phyloP scores from a whole-genome alignment of 2,888 invertebrate species.

The Loripinus fragilis region DNA sequence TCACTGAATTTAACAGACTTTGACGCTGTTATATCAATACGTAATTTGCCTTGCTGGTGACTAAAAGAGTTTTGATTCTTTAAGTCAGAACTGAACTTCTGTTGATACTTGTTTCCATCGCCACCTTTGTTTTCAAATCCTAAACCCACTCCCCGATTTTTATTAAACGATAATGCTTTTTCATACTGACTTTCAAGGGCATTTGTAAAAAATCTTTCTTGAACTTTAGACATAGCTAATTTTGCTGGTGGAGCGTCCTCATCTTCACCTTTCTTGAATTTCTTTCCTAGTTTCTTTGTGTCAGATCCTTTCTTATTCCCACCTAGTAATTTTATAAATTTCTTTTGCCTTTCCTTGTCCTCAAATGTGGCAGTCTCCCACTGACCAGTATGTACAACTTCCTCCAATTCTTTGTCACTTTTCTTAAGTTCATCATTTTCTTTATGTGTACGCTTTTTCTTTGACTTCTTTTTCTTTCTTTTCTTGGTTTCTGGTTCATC shows the following conservation, averaged over 20 bases:
- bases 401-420: too few relatives aligned
- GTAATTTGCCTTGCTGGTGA: too few relatives aligned
- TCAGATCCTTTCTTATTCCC: not conserved
- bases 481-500: not conserved
- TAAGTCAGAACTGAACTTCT: too few relatives aligned
- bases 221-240: conserved; percentile 63
- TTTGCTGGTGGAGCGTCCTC: not conserved
- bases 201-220: conserved; percentile 60
- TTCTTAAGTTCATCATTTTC: too few relatives aligned
- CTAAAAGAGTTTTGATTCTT: too few relatives aligned
- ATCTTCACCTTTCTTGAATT: not conserved
- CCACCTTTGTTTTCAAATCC: conserved; percentile 72
- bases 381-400: not conserved
- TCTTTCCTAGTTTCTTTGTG: not conserved
- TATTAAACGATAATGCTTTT: conserved; percentile 66
- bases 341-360: not conserved
- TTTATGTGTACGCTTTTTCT: not conserved
- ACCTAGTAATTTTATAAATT: not conserved
- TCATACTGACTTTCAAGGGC: conserved; percentile 71
- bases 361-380: conserved; percentile 2
- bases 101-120: conserved; percentile 74
- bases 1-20: conserved; percentile 75
- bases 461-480: not conserved
- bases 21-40: conserved; percentile 68
- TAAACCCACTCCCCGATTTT: conserved; percentile 70